Conservation (phyloP, 2,113 vertebrate genomes). For the Oryzias javanicus region DNA sequence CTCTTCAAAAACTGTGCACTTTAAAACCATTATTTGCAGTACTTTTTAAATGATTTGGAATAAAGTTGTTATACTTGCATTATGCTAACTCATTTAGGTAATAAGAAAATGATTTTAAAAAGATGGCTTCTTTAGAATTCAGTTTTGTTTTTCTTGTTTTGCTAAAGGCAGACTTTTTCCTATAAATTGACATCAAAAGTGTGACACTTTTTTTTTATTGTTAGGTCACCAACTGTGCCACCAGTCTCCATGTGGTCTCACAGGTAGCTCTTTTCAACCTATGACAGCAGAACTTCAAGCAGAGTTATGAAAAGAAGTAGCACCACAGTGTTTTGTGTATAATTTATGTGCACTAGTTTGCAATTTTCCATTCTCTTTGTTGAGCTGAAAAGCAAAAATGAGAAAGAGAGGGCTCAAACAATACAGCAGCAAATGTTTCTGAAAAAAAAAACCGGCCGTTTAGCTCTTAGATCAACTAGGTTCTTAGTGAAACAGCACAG, state of each 20-base stretch:
- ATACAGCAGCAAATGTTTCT: not conserved
- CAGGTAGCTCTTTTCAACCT: slow-evolving; percentile 11
- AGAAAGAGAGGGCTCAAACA: not conserved
- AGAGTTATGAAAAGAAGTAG: not conserved
- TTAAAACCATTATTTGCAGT: too few relatives aligned
- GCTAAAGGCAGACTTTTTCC: not conserved
- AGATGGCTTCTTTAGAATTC: too few relatives aligned
- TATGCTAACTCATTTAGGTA: too few relatives aligned
- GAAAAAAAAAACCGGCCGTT: too few relatives aligned
- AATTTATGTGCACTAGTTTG: too few relatives aligned
- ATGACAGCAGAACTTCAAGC: slow-evolving; percentile 1
- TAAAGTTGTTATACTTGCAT: too few relatives aligned
- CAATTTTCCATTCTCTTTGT: not conserved
- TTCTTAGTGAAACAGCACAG: too few relatives aligned
- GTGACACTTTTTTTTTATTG: not conserved
- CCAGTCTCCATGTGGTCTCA: not conserved
- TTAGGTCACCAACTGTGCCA: not conserved
- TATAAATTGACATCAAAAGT: not conserved
- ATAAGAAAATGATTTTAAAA: too few relatives aligned
- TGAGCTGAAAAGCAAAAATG: not conserved
- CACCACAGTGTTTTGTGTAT: too few relatives aligned
- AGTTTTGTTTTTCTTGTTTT: not conserved
- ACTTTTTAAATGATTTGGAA: too few relatives aligned
- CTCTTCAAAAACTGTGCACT: too few relatives aligned
- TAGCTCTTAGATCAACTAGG: too few relatives aligned